Evolutionary conservation across 2,113 vertebrate species (phyloP).

Genomic region (human): GRCh38 chr3:66502501-66503000

Average conservation of each 20-base stretch:
- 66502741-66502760: not conserved
- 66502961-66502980: conserved; percentile 18
- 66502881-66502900: conserved; percentile 29
- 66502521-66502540: conserved; percentile 38
- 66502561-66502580: not conserved
- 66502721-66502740: not conserved
- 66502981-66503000: not conserved
- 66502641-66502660: not conserved
- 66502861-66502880: conserved; percentile 46
- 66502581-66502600: not conserved
- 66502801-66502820: not conserved
- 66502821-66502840: not conserved
- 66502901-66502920: not conserved
- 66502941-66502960: not conserved
- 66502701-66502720: not conserved
- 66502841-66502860: conserved; percentile 1
- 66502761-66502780: not conserved
- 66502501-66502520: conserved; percentile 55
- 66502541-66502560: conserved; percentile 19
- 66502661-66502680: not conserved
- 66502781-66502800: not conserved
- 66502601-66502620: not conserved
- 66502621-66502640: not conserved
- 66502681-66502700: not conserved
- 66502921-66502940: not conserved